Percentiles rank a stretch among this genome's conserved stretches.
These are phyloP conservation scores for Siphlonurus alternatus DNA, from an alignment of 2,888 invertebrate genomes.

Conservation along the genomic window DNA sequence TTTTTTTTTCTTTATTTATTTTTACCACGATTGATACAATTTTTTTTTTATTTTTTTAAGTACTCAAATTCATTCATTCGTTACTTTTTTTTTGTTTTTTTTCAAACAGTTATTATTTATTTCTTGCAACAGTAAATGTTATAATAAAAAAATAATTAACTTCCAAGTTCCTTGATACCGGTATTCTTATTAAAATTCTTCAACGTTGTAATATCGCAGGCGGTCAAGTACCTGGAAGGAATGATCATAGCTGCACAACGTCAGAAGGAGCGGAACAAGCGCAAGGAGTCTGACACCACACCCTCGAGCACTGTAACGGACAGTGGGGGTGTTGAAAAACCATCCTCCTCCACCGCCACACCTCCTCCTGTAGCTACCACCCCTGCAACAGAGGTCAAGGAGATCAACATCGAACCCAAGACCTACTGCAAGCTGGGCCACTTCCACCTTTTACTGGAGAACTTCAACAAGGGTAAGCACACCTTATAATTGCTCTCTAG, in stretches of 20 bases:
- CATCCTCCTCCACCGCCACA: neutral
- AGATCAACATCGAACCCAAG: constrained; percentile 68
- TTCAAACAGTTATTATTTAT: too few relatives aligned
- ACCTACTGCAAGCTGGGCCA: constrained; percentile 93
- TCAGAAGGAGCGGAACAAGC: constrained; percentile 28
- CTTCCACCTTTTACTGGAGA: constrained; percentile 80
- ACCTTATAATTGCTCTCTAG: constrained; percentile 8
- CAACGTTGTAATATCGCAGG: constrained; percentile 30
- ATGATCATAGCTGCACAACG: constrained; percentile 66
- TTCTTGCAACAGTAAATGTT: too few relatives aligned
- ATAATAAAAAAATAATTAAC: too few relatives aligned
- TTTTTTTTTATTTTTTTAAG: too few relatives aligned
- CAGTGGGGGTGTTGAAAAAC: neutral
- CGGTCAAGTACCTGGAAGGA: constrained; percentile 68
- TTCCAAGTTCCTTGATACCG: too few relatives aligned
- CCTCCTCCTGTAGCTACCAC: neutral
- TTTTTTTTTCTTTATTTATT: too few relatives aligned
- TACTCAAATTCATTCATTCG: too few relatives aligned
- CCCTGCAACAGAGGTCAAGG: constrained; percentile 24
- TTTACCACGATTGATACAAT: too few relatives aligned
- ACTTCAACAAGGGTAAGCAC: constrained; percentile 76
- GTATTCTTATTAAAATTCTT: too few relatives aligned
- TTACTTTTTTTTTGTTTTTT: too few relatives aligned
- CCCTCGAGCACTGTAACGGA: neutral
- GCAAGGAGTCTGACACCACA: constrained; percentile 1